phyloP scores from a whole-genome alignment of 2,888 invertebrate species.

The Crematogaster levior region DNA sequence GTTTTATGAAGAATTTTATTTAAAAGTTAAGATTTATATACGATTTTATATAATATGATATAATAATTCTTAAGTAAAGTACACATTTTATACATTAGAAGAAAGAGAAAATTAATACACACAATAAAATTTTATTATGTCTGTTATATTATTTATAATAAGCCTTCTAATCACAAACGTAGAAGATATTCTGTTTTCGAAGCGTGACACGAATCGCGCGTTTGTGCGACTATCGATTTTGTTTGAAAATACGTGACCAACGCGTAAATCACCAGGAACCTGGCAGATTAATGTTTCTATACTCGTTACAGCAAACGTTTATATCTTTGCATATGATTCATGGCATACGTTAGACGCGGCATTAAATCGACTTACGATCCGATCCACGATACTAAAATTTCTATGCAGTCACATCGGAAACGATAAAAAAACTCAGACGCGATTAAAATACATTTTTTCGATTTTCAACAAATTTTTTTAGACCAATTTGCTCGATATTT shows the following conservation, averaged over 20 bases:
- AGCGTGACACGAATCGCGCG: conserved; percentile 28
- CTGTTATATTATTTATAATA: background rate
- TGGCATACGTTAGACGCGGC: conserved; percentile 44
- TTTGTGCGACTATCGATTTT: conserved; percentile 46
- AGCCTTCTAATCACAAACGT: background rate
- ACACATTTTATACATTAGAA: background rate
- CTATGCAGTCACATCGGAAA: background rate
- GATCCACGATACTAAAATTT: conserved; percentile 28
- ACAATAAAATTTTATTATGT: background rate
- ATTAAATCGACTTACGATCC: conserved; percentile 54
- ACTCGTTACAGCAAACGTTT: conserved; percentile 52
- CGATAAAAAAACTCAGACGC: background rate
- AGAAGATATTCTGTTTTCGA: conserved; percentile 18
- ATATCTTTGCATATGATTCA: conserved; percentile 56
- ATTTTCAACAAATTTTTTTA: background rate
- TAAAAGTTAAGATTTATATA: background rate
- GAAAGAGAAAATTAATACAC: background rate
- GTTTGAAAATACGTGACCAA: conserved; percentile 51
- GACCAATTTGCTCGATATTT: background rate
- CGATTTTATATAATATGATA: background rate
- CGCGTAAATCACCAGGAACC: conserved; percentile 48
- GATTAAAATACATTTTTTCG: conserved; percentile 18
- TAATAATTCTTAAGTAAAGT: background rate
- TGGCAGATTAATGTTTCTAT: conserved; percentile 58
- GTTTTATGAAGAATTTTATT: background rate